Percentiles rank a stretch among this genome's conserved stretches.
Evolutionary conservation across 1,140 invertebrate species (phyloP).

Genomic region (Orchestia grillus): DNA sequence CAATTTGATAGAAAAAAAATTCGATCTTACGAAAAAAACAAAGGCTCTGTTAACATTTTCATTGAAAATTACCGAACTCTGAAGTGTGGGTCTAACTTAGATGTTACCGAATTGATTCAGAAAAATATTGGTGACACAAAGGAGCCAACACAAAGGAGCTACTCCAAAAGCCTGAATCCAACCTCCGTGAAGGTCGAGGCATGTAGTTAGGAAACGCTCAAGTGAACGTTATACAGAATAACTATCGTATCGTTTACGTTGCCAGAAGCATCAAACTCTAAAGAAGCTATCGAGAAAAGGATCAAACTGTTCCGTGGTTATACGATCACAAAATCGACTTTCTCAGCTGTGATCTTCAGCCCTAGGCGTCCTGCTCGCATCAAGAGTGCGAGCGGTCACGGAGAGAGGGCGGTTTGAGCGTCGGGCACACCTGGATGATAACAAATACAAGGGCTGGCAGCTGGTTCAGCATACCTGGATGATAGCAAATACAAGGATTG

Average conservation of each 20-base stretch:
- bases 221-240: neutral
- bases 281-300: neutral
- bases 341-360: neutral
- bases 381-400: neutral
- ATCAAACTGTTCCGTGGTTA: neutral
- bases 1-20: no score
- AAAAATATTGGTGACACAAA: no score
- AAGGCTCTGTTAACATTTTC: no score
- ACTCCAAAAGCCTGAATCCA: neutral
- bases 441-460: neutral
- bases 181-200: neutral
- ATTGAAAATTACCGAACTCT: no score
- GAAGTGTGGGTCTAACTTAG: no score
- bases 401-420: neutral
- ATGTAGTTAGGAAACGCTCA: neutral
- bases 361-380: neutral
- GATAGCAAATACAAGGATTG: constrained; percentile 40
- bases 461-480: neutral
- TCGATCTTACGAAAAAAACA: no score
- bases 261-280: neutral
- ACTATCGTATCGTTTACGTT: neutral
- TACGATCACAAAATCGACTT: neutral
- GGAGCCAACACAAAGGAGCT: neutral
- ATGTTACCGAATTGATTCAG: no score
- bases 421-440: neutral